These are phyloP conservation scores for Varanus komodoensis DNA, from an alignment of 2,113 vertebrate species.

Conservation along the genomic window DNA sequence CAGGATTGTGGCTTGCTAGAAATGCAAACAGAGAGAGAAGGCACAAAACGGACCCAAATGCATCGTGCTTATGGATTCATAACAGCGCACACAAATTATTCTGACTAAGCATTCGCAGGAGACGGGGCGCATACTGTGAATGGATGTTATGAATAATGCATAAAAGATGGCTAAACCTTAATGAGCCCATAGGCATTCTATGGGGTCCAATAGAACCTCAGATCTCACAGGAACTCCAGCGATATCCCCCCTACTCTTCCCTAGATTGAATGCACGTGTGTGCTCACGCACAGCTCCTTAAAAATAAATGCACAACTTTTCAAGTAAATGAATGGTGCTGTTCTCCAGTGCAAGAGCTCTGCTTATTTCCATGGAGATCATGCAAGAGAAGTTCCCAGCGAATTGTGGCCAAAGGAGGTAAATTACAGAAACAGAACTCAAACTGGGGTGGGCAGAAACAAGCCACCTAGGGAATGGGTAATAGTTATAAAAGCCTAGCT, in stretches of 20 bases:
- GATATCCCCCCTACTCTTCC: constrained; percentile 55
- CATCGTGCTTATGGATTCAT: constrained; percentile 78
- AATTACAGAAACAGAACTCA: background rate
- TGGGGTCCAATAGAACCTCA: constrained; percentile 76
- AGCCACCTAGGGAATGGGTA: background rate
- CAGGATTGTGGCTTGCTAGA: constrained; percentile 68
- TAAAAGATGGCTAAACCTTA: constrained; percentile 82
- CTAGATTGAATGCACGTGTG: constrained; percentile 65
- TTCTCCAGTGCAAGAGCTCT: background rate
- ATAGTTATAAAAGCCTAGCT: background rate
- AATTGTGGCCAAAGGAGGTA: background rate
- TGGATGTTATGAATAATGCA: constrained; percentile 85
- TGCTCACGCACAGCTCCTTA: too few species aligned
- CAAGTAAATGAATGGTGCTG: too few species aligned
- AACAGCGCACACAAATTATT: constrained; percentile 82
- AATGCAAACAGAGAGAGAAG: constrained; percentile 76
- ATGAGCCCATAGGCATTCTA: constrained; percentile 82
- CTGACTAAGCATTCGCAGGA: constrained; percentile 82
- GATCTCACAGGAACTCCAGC: constrained; percentile 74
- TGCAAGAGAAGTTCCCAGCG: background rate
- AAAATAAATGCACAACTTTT: too few species aligned
- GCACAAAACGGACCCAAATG: constrained; percentile 77
- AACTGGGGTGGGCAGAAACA: too few species aligned
- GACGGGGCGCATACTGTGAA: constrained; percentile 79
- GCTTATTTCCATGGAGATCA: background rate